Evolutionary conservation across 2,888 invertebrate genomes (phyloP), one percentile per base, ranked within the genome.

Genomic region (Agrotis segetum): DNA sequence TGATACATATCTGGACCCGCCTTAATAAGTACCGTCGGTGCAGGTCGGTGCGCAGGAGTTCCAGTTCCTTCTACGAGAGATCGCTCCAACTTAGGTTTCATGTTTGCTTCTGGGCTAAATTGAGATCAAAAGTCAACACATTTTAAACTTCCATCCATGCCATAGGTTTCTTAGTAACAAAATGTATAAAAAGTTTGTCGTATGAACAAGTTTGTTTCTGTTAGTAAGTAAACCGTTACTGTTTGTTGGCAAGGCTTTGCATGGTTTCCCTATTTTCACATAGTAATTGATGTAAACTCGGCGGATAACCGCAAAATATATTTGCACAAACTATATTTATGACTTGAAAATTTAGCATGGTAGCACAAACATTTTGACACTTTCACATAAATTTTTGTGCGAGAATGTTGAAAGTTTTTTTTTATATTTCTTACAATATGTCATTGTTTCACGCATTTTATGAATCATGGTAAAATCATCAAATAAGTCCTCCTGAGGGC

Each of bases 221-320:
- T 44, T 19, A 44, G 16, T 49, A n/a, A 34, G 16, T 53, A 19
- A 58, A 46, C n/a, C 11, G 46, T 44, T 34, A 69, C 17, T 44
- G 44, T 46, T 49, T 44, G 44, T 46, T 49, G 47, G n/a, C 17
- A 13, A 52, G 11, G 46, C 17, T 34, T n/a, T 21, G 16, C 58
- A 17, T 40, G 61, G n/a, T 67, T 71, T 7, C 13, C 13, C 17
- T 19, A 71, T 72, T 58, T 58, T 46, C 50, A 71, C 34, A 17
- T 44, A 34, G 16, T 50, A 64, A 71, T 49, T 44, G 40, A 24
- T 56, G 56, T 34, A 16, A 58, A 71, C 44, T 44, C n/a, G 14
- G 44, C 13, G 21, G 46, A 21, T 61, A 53, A 21, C 16, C 61
- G 40, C 69, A 55, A 62, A 71, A 71, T 69, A 40, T 61, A 17